Conservation (phyloP, 2,888 invertebrate species). For the Tortricodes alternella region DNA sequence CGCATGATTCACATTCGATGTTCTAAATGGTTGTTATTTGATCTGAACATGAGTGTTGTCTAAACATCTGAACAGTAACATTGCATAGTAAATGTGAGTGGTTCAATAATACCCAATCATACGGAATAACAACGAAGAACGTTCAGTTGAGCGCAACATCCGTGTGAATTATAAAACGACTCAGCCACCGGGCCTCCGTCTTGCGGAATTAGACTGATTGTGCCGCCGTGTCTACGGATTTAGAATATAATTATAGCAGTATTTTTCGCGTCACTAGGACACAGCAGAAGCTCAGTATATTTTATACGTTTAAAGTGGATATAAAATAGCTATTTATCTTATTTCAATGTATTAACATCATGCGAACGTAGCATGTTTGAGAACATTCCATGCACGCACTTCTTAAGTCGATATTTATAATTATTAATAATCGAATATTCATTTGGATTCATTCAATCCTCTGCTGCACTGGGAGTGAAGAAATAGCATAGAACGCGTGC, state of each 20-base stretch:
- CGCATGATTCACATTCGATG: background rate
- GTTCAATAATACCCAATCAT: conserved; percentile 15
- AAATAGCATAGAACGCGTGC: no score
- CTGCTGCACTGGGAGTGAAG: no score
- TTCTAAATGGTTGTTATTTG: background rate
- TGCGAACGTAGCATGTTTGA: no score
- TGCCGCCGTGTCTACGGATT: conserved; percentile 3
- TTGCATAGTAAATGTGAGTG: background rate
- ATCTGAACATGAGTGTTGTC: background rate
- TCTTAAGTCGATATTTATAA: no score
- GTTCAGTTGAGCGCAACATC: conserved; percentile 19
- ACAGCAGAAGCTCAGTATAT: no score
- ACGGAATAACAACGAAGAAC: conserved; percentile 22
- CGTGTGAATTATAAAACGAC: conserved; percentile 25
- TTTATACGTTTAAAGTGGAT: no score
- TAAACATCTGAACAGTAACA: background rate
- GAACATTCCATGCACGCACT: no score
- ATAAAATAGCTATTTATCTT: no score
- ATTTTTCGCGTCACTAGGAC: background rate
- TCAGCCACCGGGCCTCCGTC: conserved; percentile 9
- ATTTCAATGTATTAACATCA: no score
- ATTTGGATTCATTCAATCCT: no score
- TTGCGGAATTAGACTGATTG: conserved; percentile 23
- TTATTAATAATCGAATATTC: no score
- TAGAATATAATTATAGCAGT: conserved; percentile 10